Percentiles rank a stretch among this genome's conserved stretches.
Evolutionary conservation across 2,113 vertebrate genomes (phyloP).

Genomic region (Tympanuchus pallidicinctus): DNA sequence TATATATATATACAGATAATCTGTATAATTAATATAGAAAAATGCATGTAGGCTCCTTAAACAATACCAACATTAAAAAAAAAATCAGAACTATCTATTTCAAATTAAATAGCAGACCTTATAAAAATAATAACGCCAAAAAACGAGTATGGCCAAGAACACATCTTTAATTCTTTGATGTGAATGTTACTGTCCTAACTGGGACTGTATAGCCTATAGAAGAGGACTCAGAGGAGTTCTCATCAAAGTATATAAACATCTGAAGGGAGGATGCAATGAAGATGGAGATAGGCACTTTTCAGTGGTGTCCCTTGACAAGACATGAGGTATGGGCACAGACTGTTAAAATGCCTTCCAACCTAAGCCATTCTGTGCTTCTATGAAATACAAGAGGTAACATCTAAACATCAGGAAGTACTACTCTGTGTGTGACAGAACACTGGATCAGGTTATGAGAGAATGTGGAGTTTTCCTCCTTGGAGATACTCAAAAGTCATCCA

Average conservation of each 20-base stretch:
- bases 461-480: neutral
- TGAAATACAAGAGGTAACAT: neutral
- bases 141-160: too few relatives aligned
- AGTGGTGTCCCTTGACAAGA: neutral
- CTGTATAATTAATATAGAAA: too few relatives aligned
- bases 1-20: too few relatives aligned
- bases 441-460: neutral
- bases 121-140: too few relatives aligned
- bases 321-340: neutral
- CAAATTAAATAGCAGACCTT: too few relatives aligned
- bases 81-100: too few relatives aligned
- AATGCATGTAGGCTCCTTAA: too few relatives aligned
- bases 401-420: neutral
- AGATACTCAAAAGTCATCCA: neutral
- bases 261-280: neutral
- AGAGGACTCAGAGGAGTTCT: neutral
- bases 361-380: neutral
- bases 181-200: neutral
- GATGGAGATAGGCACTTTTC: neutral
- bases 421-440: neutral
- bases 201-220: neutral
- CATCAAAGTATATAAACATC: too few relatives aligned
- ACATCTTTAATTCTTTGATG: too few relatives aligned
- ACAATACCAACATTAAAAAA: too few relatives aligned
- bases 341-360: too few relatives aligned